Base-by-base conservation (phyloP, 2,113 vertebrate genomes). In the Otis tarda region DNA sequence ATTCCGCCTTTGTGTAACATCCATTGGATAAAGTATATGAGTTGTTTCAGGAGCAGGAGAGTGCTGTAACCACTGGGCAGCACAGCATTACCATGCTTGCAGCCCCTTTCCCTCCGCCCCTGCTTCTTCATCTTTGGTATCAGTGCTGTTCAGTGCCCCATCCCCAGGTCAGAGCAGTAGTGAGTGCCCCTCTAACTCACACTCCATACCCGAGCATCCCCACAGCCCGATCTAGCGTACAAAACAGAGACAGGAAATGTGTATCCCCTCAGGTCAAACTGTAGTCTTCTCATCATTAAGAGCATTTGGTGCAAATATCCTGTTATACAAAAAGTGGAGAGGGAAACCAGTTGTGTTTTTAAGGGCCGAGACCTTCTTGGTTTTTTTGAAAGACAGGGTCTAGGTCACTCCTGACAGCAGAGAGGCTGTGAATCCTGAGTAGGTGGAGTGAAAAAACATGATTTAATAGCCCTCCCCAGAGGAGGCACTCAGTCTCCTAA, bases 41-140 rank as follows among this genome's bases (percentile, higher is more conserved):
- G 13, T 5, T 53, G 19, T 61, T 78, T 35, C 22, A 67, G 64
- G 37, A 70, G 59, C 22, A 25, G 39, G 2, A 52, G 41, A 57
- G n/a, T 27, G 35, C 23, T 0, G 0, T 39, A 28, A 35, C 25
- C 1, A 0, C 15, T 5, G 14, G 55, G 22, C 14, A 82, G 47
- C 30, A 63, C 45, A 81, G 37, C 12, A 10, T 28, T n/a, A 21
- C 19, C 11, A 6, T 7, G 14, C 20, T 57, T 56, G 18, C 7
- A 27, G 33, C 23, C 33, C 9, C 13, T 65, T 37, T 52, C 20
- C 45, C 30, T 74, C 23, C 53, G 16, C 33, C 53, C 7, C 47
- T 59, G 52, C 9, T 17, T 13, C 45, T 53, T 43, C 33, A 4
- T 14, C 20, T 14, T 60, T 25, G 23, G 7, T 12, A 31, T 9